Conservation (phyloP, 2,888 invertebrate species). For the Lasius fuliginosus region DNA sequence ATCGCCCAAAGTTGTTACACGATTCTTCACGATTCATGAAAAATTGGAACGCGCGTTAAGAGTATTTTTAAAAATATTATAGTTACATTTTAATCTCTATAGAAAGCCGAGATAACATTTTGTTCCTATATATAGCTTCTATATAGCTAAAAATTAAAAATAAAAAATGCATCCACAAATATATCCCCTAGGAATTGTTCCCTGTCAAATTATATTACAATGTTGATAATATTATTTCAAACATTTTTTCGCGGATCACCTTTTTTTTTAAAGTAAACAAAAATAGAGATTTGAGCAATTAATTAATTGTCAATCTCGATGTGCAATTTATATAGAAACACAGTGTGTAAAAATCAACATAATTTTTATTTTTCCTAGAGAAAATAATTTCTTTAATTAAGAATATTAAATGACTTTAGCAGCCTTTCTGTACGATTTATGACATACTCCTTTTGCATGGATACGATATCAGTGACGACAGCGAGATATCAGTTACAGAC, state of each 20-base stretch:
- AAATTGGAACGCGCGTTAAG: not conserved
- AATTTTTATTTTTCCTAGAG: not conserved
- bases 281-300: not conserved
- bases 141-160: not conserved
- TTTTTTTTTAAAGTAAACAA: not conserved
- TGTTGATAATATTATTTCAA: no score
- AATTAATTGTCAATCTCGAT: not conserved
- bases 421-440: not conserved
- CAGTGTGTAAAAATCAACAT: no score
- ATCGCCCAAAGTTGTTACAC: not conserved
- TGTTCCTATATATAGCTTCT: not conserved
- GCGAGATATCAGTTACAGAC: constrained; percentile 64
- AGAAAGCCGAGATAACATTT: not conserved
- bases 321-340: no score
- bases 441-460: constrained; percentile 39
- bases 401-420: constrained; percentile 1
- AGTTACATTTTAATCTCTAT: not conserved
- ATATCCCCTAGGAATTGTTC: not conserved
- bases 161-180: not conserved
- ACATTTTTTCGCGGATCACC: no score
- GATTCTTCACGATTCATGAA: constrained; percentile 6
- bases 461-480: constrained; percentile 18
- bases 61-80: not conserved
- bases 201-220: no score
- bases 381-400: not conserved